Evolutionary conservation across 2,797 vertebrate genomes (phyloP).

Genomic region (Holocentrus rufus): DNA sequence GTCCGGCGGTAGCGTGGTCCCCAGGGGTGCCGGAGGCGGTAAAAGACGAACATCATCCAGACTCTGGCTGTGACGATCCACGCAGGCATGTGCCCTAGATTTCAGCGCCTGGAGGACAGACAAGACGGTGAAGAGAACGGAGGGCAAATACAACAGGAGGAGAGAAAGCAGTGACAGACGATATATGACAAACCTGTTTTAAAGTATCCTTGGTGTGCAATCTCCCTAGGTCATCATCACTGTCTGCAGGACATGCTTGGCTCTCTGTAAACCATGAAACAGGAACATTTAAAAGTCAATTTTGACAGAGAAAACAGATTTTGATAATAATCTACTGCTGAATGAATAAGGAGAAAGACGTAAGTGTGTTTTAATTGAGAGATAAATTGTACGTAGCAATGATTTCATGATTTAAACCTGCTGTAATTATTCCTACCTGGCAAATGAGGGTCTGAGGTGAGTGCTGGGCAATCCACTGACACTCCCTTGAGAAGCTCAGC

Average conservation of each 20-base stretch:
- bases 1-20: constrained; percentile 74
- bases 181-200: constrained; percentile 77
- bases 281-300: constrained; percentile 11
- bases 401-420: too few relatives aligned
- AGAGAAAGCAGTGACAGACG: not conserved
- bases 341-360: too few relatives aligned
- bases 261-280: constrained; percentile 54
- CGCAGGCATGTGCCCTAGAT: constrained; percentile 59
- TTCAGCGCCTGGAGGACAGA: constrained; percentile 61
- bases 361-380: too few relatives aligned
- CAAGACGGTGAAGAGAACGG: not conserved
- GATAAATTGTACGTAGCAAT: not conserved
- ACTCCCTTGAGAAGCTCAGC: constrained; percentile 81
- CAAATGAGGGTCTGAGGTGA: constrained; percentile 67
- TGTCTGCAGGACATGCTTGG: constrained; percentile 26
- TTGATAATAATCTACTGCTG: not conserved
- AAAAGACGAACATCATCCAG: constrained; percentile 81
- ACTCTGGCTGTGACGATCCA: constrained; percentile 84
- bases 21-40: constrained; percentile 69
- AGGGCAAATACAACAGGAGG: constrained; percentile 1
- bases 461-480: constrained; percentile 79
- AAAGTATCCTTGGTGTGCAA: constrained; percentile 72
- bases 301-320: not conserved
- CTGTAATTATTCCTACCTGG: constrained; percentile 74
- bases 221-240: constrained; percentile 54